phyloP scores from a whole-genome alignment of 2,888 invertebrate genomes.

The Drosophila kambysellisi region DNA sequence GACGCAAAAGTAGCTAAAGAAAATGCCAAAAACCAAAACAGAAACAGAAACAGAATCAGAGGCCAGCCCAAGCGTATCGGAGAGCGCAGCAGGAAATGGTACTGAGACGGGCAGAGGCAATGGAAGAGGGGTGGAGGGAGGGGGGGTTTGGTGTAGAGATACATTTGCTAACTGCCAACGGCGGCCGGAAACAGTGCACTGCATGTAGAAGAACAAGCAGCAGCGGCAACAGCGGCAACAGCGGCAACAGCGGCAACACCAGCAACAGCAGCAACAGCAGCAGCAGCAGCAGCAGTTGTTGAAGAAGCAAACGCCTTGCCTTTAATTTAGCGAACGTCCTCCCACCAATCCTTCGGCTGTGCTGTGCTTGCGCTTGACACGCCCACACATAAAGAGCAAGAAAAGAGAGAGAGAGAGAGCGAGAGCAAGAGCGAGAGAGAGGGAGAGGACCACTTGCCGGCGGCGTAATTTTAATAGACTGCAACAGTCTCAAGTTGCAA shows the following conservation, averaged over 20 bases:
- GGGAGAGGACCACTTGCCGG: constrained; percentile 56
- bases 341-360: constrained; percentile 22
- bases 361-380: constrained; percentile 71
- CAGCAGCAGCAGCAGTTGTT: constrained; percentile 30
- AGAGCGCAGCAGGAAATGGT: constrained; percentile 58
- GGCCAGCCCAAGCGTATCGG: constrained; percentile 65
- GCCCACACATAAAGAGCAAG: constrained; percentile 48
- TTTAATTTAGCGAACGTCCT: constrained; percentile 60
- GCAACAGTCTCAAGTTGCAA: constrained; percentile 78
- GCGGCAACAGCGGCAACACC: constrained; percentile 8
- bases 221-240: constrained; percentile 3
- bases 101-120: constrained; percentile 28
- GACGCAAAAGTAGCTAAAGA: constrained; percentile 23
- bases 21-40: constrained; percentile 40
- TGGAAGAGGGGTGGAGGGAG: neutral
- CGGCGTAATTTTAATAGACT: constrained; percentile 77
- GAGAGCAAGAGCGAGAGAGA: constrained; percentile 1
- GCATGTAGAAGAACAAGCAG: constrained; percentile 47
- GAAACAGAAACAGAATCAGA: constrained; percentile 51
- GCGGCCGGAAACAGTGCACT: constrained; percentile 72
- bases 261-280: too few species aligned
- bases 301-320: constrained; percentile 49
- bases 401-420: neutral
- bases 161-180: constrained; percentile 73
- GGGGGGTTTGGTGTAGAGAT: constrained; percentile 27